Percentiles rank a stretch among this genome's conserved stretches.
phyloP scores from a whole-genome alignment of 2,113 vertebrate species.

The Australoheros scitulus region DNA sequence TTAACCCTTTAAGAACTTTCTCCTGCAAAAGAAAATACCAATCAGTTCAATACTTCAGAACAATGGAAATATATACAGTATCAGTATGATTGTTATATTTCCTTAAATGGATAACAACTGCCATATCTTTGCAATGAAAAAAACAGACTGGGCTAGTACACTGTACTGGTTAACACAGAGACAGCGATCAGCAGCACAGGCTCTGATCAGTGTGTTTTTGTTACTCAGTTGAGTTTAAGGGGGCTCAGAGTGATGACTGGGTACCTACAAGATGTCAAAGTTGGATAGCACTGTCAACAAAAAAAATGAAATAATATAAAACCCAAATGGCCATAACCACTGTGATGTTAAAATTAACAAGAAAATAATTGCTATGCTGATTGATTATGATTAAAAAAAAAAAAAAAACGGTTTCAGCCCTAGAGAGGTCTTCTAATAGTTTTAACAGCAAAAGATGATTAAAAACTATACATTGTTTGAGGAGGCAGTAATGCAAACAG shows the following conservation, averaged over 20 bases:
- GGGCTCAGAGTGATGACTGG: slow-evolving; percentile 45
- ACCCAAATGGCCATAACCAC: slow-evolving; percentile 34
- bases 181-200: slow-evolving; percentile 49
- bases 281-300: slow-evolving; percentile 30
- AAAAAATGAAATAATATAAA: slow-evolving; percentile 50
- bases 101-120: background rate
- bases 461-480: background rate
- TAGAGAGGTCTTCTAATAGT: background rate
- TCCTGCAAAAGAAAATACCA: too few relatives aligned
- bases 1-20: background rate
- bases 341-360: background rate
- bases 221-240: slow-evolving; percentile 46
- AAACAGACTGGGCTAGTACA: slow-evolving; percentile 16
- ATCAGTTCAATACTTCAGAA: background rate
- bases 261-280: slow-evolving; percentile 62
- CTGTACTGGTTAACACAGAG: slow-evolving; percentile 28
- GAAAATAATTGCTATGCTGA: background rate
- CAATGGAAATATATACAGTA: background rate
- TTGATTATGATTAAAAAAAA: background rate
- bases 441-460: background rate
- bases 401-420: background rate
- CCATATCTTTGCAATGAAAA: background rate
- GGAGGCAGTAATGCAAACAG: background rate
- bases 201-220: slow-evolving; percentile 53
- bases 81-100: background rate